Evolutionary conservation across 1,140 invertebrate genomes (phyloP).

Genomic region (Saxidomus purpurata): DNA sequence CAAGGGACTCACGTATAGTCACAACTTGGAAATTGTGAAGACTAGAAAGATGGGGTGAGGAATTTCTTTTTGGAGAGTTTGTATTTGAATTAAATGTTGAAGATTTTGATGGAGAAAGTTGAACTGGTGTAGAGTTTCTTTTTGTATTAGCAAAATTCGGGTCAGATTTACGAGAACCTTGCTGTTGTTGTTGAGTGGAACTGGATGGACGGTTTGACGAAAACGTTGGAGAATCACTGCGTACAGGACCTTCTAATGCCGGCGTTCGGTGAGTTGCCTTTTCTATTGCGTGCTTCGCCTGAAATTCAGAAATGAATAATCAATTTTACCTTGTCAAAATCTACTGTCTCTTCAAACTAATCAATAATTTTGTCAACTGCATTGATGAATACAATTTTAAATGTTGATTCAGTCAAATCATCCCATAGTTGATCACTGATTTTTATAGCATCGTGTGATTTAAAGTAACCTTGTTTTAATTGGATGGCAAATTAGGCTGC

Average conservation of each 20-base stretch:
- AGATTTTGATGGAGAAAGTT: constrained; percentile 50
- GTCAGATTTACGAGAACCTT: constrained; percentile 49
- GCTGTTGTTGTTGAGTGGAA: not conserved
- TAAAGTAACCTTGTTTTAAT: too few relatives aligned
- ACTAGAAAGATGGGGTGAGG: constrained; percentile 38
- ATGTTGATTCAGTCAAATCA: too few relatives aligned
- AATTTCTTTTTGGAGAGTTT: constrained; percentile 55
- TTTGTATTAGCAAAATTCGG: constrained; percentile 61
- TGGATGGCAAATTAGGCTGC: too few relatives aligned
- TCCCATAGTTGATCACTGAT: too few relatives aligned
- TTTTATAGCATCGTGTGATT: too few relatives aligned
- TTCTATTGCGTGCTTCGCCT: constrained; percentile 83
- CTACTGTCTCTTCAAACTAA: too few relatives aligned
- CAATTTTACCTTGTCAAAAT: too few relatives aligned
- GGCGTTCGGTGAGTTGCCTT: constrained; percentile 78
- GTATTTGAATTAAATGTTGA: constrained; percentile 1
- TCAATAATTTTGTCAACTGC: too few relatives aligned
- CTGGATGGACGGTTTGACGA: constrained; percentile 1
- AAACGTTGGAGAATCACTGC: constrained; percentile 69
- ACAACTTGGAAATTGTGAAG: constrained; percentile 67
- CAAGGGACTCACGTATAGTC: constrained; percentile 76
- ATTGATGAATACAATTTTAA: too few relatives aligned
- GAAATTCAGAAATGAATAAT: constrained; percentile 52
- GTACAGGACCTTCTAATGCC: constrained; percentile 58
- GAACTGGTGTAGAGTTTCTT: constrained; percentile 73